These are phyloP conservation scores for Petrophora chlorosata DNA, from an alignment of 2,888 invertebrate genomes.

Conservation along the genomic window DNA sequence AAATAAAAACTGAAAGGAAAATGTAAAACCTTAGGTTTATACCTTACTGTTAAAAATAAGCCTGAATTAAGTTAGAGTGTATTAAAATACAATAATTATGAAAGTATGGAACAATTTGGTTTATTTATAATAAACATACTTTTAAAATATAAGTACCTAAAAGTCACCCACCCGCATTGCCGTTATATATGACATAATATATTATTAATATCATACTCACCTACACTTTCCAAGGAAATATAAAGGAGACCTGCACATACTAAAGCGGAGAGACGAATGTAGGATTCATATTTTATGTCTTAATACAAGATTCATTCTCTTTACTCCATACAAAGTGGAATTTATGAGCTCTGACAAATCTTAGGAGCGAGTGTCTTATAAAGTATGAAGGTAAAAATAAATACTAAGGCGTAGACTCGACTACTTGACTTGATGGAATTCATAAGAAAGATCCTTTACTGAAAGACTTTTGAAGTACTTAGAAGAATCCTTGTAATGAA, in stretches of 20 bases:
- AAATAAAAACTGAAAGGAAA: neutral
- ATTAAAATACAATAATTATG: no score
- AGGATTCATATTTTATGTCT: conserved; percentile 21
- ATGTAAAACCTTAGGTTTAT: no score
- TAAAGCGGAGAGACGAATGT: conserved; percentile 16
- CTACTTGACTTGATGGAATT: conserved; percentile 4
- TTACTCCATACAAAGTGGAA: conserved; percentile 33
- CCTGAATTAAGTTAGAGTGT: no score
- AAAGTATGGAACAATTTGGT: no score
- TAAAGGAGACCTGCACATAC: conserved; percentile 3
- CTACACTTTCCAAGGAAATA: conserved; percentile 5
- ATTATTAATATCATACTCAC: neutral
- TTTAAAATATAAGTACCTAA: no score
- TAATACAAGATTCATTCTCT: conserved; percentile 36
- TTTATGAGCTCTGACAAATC: conserved; percentile 29
- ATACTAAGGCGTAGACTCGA: neutral
- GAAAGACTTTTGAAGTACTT: no score
- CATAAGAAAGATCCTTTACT: no score
- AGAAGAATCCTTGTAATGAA: no score
- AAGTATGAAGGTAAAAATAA: conserved; percentile 6
- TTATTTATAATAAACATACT: no score
- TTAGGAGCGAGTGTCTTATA: conserved; percentile 6
- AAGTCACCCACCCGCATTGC: neutral
- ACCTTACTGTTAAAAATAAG: no score
- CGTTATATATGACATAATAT: neutral